Evolutionary conservation across 2,888 invertebrate species (phyloP), one percentile per base, ranked within the genome.

Genomic region (Platerodrilus igneus): DNA sequence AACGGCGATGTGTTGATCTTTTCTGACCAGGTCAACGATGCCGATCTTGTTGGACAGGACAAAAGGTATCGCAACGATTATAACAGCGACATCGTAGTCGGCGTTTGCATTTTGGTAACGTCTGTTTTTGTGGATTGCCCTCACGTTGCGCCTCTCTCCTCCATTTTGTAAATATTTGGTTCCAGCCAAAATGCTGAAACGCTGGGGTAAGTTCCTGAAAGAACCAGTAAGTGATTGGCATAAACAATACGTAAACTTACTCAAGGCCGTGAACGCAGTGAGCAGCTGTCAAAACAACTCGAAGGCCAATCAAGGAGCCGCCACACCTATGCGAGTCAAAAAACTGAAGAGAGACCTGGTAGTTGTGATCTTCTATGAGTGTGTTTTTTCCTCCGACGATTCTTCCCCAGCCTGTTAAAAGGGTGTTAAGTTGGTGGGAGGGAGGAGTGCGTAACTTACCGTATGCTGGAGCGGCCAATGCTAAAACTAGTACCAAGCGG

Each of bases 41-140:
- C n/a, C 15, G 4, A 28, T 10, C 4, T 8, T 8, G 4, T 4
- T 15, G 15, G n/a, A 6, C 6, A 28, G n/a, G 8, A 8, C 5
- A 20, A 41, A 8, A n/a, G 6, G 13, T 18, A 1, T 22, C 32
- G 41, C 14, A 32, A 64, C 63, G 53, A 56, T 36, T n/a, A 65
- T 32, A 5, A 65, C 36, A 14, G 58, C 57, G 4, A 58, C 51
- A 17, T 63, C 64, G 27, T 57, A 64, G 39, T 63, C 58, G 13
- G 49, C 44, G 3, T 44, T 45, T 2, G 17, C 14, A 1, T 6
- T 9, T 19, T 53, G 29, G 49, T 52, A 65, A 8, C n/a, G n/a
- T n/a, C n/a, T n/a, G n/a, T n/a, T n/a, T n/a, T n/a, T n/a, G n/a
- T n/a, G n/a, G n/a, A n/a, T n/a, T n/a, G n/a, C n/a, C n/a, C n/a